phyloP scores from a whole-genome alignment of 1,140 invertebrate genomes.

The Agrilus planipennis region DNA sequence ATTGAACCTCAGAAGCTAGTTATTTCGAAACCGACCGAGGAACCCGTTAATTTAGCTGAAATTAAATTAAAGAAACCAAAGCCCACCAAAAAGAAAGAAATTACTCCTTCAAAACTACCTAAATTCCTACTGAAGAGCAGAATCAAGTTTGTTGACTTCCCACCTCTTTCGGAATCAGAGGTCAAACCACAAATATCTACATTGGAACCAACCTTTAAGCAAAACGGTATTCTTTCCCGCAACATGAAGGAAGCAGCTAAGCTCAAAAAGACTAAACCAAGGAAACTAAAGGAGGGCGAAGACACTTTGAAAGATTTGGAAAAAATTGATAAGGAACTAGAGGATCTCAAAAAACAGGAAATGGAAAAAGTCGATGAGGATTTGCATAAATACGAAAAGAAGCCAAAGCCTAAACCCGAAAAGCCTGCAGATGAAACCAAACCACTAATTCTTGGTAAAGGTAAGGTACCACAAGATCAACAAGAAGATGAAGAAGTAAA shows the following conservation, averaged over 20 bases:
- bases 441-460: constrained; percentile 39
- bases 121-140: constrained; percentile 54
- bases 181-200: constrained; percentile 37
- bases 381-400: constrained; percentile 17
- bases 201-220: constrained; percentile 39
- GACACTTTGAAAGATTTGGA: constrained; percentile 44
- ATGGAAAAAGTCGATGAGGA: constrained; percentile 14
- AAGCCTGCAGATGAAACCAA: constrained; percentile 39
- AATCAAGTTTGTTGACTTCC: constrained; percentile 47
- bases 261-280: constrained; percentile 46
- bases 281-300: constrained; percentile 55
- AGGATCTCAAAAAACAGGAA: constrained; percentile 15
- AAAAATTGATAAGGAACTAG: constrained; percentile 11
- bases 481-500: constrained; percentile 32
- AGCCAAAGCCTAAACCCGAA: constrained; percentile 26
- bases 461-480: constrained; percentile 37
- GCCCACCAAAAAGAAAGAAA: constrained; percentile 24
- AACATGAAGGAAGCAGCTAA: constrained; percentile 55
- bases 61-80: constrained; percentile 27
- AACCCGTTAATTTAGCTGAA: constrained; percentile 28
- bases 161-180: constrained; percentile 36
- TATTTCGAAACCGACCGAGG: constrained; percentile 12
- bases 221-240: constrained; percentile 53
- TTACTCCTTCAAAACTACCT: constrained; percentile 39
- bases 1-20: constrained; percentile 15